Evolutionary conservation across 1,140 invertebrate genomes (phyloP).

Genomic region (Brachystomella parvula): DNA sequence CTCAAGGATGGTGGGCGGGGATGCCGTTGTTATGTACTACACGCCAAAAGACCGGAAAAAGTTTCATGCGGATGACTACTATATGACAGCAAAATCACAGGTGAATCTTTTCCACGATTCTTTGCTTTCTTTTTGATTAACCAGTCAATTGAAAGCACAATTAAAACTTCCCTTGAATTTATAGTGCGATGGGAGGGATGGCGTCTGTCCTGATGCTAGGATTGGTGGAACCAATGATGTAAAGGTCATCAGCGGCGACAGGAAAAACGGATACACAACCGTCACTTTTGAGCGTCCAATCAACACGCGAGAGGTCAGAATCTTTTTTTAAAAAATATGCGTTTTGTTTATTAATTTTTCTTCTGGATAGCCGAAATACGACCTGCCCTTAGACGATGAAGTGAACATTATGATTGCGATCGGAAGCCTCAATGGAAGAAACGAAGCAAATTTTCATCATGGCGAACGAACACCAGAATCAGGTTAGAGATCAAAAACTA

Average conservation of each 20-base stretch:
- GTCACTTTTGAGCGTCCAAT: slow-evolving; percentile 67
- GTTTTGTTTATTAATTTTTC: background rate
- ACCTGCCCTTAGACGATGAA: slow-evolving; percentile 50
- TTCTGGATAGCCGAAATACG: slow-evolving; percentile 7
- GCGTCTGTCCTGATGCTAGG: slow-evolving; percentile 74
- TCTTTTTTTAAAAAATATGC: slow-evolving; percentile 32
- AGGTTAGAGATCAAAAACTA: slow-evolving; percentile 30
- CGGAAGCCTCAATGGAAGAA: slow-evolving; percentile 65
- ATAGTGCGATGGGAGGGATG: slow-evolving; percentile 54
- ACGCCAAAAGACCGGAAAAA: slow-evolving; percentile 47
- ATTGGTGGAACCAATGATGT: slow-evolving; percentile 75
- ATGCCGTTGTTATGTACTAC: slow-evolving; percentile 75
- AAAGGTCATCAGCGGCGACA: slow-evolving; percentile 59
- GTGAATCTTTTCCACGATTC: slow-evolving; percentile 31
- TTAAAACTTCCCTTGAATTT: background rate
- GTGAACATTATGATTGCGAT: slow-evolving; percentile 79
- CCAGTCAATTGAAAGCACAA: background rate
- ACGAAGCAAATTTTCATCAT: slow-evolving; percentile 79
- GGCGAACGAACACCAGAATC: slow-evolving; percentile 51
- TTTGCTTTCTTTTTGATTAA: background rate
- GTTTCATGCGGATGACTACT: slow-evolving; percentile 75
- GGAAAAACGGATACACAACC: slow-evolving; percentile 71
- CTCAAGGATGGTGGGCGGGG: slow-evolving; percentile 59
- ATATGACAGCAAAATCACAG: slow-evolving; percentile 70
- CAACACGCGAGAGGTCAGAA: slow-evolving; percentile 61